Percentiles rank a stretch among this genome's conserved stretches.
These are phyloP conservation scores for Lagodon rhomboides DNA, from an alignment of 2,797 vertebrate genomes.

Conservation along the genomic window DNA sequence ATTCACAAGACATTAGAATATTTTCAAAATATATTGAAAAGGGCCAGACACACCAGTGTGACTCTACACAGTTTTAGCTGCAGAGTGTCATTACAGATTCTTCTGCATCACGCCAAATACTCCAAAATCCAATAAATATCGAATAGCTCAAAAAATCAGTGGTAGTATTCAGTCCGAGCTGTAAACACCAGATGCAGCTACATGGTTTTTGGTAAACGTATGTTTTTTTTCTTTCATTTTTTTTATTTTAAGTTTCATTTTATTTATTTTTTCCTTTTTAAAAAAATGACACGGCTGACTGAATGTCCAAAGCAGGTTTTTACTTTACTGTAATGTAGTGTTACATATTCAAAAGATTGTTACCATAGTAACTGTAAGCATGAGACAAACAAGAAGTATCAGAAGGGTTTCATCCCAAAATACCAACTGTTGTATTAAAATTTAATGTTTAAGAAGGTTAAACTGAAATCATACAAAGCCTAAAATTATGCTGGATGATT, in stretches of 20 bases:
- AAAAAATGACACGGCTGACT: slow-evolving; percentile 31
- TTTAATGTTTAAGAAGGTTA: slow-evolving; percentile 9
- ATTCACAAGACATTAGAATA: neutral
- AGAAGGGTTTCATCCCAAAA: slow-evolving; percentile 31
- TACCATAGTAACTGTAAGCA: slow-evolving; percentile 42
- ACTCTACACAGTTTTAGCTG: neutral
- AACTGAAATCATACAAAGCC: slow-evolving; percentile 19
- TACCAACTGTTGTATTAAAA: slow-evolving; percentile 22
- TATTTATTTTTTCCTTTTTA: slow-evolving; percentile 14
- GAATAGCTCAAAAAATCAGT: neutral
- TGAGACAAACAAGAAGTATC: slow-evolving; percentile 43
- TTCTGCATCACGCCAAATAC: slow-evolving; percentile 29
- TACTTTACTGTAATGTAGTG: slow-evolving; percentile 44
- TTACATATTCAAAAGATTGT: slow-evolving; percentile 48
- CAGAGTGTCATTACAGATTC: neutral
- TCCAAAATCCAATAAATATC: slow-evolving; percentile 4
- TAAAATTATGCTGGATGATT: slow-evolving; percentile 8
- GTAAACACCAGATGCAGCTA: slow-evolving; percentile 33
- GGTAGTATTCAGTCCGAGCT: neutral
- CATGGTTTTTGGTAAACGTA: slow-evolving; percentile 48
- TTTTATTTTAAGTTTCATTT: slow-evolving; percentile 30
- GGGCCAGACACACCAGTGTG: neutral
- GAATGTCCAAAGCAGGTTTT: slow-evolving; percentile 53
- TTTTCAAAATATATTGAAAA: neutral
- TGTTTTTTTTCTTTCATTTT: slow-evolving; percentile 34